Conservation (phyloP, 2,888 invertebrate species). For the Oxyscelio sp. region DNA sequence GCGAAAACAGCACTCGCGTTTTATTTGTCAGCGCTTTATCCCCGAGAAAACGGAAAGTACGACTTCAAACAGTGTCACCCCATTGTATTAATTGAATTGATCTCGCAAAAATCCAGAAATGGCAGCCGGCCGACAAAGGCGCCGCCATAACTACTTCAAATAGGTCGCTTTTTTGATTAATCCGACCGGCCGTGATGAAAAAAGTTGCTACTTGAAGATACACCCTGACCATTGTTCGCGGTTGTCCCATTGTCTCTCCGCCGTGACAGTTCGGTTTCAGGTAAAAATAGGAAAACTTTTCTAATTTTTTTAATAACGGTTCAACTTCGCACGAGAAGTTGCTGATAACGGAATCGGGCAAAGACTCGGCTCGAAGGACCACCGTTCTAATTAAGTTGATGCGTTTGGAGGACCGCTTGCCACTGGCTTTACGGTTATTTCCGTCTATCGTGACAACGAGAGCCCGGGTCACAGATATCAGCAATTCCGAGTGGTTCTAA, state of each 20-base stretch:
- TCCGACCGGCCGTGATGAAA: neutral
- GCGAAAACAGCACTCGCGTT: slow-evolving; percentile 24
- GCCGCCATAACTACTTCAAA: neutral
- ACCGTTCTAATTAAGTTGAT: slow-evolving; percentile 31
- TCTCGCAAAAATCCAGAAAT: slow-evolving; percentile 18
- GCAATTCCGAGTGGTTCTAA: slow-evolving; percentile 47
- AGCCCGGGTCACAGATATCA: slow-evolving; percentile 46
- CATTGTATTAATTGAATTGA: slow-evolving; percentile 30
- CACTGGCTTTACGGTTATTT: slow-evolving; percentile 43
- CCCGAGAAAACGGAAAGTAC: slow-evolving; percentile 4
- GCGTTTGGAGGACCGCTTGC: neutral
- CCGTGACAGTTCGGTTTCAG: slow-evolving; percentile 8
- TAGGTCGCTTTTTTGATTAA: neutral
- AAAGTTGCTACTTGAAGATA: neutral
- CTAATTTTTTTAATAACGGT: slow-evolving; percentile 13
- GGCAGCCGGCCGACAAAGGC: neutral
- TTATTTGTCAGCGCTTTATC: slow-evolving; percentile 41
- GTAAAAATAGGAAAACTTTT: slow-evolving; percentile 6
- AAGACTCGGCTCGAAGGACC: neutral
- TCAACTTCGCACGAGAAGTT: neutral
- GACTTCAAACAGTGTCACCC: slow-evolving; percentile 6
- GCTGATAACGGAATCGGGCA: no score
- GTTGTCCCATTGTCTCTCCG: slow-evolving; percentile 1
- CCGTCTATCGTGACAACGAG: slow-evolving; percentile 22
- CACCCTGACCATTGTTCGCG: neutral